A percentile compares a stretch with the other conserved stretches of the same genome.
These are phyloP conservation scores for Azorinus chamasolen DNA, from an alignment of 2,888 invertebrate genomes.

Conservation along the genomic window DNA sequence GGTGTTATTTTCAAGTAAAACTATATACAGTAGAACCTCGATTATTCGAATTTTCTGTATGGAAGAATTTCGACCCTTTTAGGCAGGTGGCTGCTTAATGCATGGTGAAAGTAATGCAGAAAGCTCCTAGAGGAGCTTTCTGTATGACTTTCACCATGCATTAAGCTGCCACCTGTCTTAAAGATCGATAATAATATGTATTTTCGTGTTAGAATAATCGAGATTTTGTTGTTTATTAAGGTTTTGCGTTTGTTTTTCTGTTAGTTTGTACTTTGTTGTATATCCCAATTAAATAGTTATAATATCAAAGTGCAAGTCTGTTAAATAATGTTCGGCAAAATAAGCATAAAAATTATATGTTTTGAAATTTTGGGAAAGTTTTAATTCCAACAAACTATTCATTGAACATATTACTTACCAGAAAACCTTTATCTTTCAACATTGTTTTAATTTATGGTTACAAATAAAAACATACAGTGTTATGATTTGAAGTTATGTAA, in stretches of 20 bases:
- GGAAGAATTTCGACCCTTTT: too few relatives aligned
- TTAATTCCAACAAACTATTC: slow-evolving; percentile 1
- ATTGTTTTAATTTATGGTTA: neutral
- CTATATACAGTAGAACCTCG: too few relatives aligned
- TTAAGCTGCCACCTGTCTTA: too few relatives aligned
- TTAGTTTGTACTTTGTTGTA: neutral
- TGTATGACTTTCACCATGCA: too few relatives aligned
- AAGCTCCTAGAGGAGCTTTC: too few relatives aligned
- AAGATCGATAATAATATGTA: too few relatives aligned
- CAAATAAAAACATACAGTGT: neutral
- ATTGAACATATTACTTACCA: neutral
- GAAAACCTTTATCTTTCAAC: neutral
- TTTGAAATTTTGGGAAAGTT: neutral
- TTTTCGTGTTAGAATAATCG: too few relatives aligned
- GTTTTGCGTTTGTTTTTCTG: neutral
- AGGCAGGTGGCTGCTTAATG: neutral
- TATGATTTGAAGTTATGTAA: neutral
- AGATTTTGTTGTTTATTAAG: too few relatives aligned
- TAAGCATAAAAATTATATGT: neutral
- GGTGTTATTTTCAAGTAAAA: neutral
- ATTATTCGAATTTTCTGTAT: too few relatives aligned
- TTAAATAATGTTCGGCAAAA: neutral
- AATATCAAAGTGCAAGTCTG: neutral
- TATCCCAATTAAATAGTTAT: neutral
- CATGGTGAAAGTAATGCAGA: too few relatives aligned